phyloP scores from a whole-genome alignment of 2,113 vertebrate species.

The Stomatorhinus ivindoensis region DNA sequence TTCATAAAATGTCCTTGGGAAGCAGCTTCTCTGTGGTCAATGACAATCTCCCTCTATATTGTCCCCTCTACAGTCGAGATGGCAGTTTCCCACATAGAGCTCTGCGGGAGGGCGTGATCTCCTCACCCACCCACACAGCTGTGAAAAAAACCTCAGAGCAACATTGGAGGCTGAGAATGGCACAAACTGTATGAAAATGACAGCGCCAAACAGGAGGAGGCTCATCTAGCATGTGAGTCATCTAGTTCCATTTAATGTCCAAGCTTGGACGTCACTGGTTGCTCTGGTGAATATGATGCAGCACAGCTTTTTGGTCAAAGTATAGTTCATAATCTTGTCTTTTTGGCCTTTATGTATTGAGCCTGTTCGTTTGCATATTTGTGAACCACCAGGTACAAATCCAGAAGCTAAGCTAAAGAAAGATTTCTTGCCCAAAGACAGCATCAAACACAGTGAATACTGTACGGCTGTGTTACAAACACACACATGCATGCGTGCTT shows the following conservation, averaged over 20 bases:
- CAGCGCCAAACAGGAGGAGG: background rate
- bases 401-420: background rate
- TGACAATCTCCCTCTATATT: background rate
- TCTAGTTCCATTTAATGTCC: background rate
- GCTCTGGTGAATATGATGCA: background rate
- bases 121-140: background rate
- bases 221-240: background rate
- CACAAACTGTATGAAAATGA: background rate
- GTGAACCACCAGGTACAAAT: background rate
- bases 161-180: background rate
- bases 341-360: background rate
- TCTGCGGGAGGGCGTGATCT: background rate
- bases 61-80: background rate
- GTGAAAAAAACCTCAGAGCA: background rate
- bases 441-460: background rate
- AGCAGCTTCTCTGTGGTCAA: background rate
- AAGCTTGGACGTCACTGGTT: background rate
- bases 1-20: background rate
- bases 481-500: background rate
- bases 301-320: background rate
- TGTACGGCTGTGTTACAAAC: background rate
- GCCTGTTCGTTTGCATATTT: background rate
- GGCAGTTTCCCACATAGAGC: background rate
- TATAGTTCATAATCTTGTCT: background rate
- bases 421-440: background rate